Evolutionary conservation across 2,113 vertebrate genomes (phyloP), one percentile per base, ranked within the genome.

Genomic region (Triplophysa rosa): DNA sequence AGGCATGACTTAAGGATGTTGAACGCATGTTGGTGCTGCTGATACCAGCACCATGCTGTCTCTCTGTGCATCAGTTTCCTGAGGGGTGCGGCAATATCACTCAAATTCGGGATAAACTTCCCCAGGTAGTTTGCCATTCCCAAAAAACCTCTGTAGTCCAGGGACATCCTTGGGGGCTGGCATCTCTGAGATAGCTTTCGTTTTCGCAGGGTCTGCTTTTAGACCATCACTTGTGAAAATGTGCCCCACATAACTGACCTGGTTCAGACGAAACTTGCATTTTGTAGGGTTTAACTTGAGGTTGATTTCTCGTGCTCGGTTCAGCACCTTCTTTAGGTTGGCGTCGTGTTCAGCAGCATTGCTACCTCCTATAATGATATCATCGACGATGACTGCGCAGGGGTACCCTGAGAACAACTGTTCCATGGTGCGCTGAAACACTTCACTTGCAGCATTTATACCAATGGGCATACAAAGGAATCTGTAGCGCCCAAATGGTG

Each of bases 231-330:
- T 29, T 45, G 40, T 42, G 9, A 42, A 42, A 42, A 9, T 42
- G 9, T 42, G 5, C 1, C 9, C 40, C 9, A 42, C 0, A n/a
- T 87, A 87, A 72, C 68, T 8, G 23, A 80, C 83, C 83, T 89
- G 87, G 86, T 87, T 33, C 84, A 89, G 83, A 81, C 29, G 76
- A 81, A 91, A 90, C 79, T 77, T 26, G 82, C 12, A 84, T 14
- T 72, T 84, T 14, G 67, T 71, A 61, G 86, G 77, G 70, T 84
- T 78, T 0, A 0, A 37, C 83, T 76, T 84, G 66, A 84, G 87
- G 26, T 78, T 4, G 0, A 54, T 8, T 7, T 54, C 17, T 1
- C 52, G 8, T 54, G 52, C 52, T 17, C 17, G 52, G 17, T 81
- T 4, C 0, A 8, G 24, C 1, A 23, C 77, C 0, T 79, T 79